phyloP scores from a whole-genome alignment of 2,888 invertebrate genomes.

The Eupeodes luniger region DNA sequence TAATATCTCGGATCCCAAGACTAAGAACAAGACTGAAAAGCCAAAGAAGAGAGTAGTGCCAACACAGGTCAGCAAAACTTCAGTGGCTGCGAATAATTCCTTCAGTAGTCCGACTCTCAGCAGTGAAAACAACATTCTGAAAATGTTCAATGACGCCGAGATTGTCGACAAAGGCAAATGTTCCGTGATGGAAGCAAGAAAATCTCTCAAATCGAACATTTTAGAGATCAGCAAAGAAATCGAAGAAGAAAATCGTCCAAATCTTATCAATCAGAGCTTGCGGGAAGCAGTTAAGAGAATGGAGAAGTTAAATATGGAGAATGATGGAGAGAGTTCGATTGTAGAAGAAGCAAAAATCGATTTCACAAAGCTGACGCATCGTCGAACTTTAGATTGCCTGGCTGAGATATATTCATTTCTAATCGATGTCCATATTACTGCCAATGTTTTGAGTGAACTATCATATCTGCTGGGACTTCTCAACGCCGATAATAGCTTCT shows the following conservation, averaged over 20 bases:
- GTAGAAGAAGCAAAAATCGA: constrained; percentile 67
- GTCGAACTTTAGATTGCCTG: constrained; percentile 78
- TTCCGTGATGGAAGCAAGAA: constrained; percentile 80
- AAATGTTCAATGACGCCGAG: constrained; percentile 80
- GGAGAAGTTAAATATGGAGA: constrained; percentile 44
- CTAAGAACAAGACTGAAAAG: constrained; percentile 71
- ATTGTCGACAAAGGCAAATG: constrained; percentile 80
- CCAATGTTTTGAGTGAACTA: constrained; percentile 82
- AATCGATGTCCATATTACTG: constrained; percentile 82
- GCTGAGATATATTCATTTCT: constrained; percentile 81
- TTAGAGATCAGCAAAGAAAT: constrained; percentile 80
- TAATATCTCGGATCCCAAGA: constrained; percentile 53
- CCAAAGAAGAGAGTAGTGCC: constrained; percentile 83
- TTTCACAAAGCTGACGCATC: constrained; percentile 78
- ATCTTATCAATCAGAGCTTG: constrained; percentile 46
- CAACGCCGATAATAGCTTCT: constrained; percentile 75
- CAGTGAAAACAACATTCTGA: constrained; percentile 82
- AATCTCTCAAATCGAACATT: constrained; percentile 79
- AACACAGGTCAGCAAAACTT: constrained; percentile 80
- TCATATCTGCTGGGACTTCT: constrained; percentile 82
- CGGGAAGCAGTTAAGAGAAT: constrained; percentile 59
- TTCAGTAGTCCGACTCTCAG: constrained; percentile 81
- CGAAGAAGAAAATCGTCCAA: constrained; percentile 77
- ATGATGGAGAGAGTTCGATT: neutral
- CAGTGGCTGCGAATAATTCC: constrained; percentile 64